Base-by-base conservation (phyloP, 2,797 vertebrate genomes). In the Cryptoprocta ferox region DNA sequence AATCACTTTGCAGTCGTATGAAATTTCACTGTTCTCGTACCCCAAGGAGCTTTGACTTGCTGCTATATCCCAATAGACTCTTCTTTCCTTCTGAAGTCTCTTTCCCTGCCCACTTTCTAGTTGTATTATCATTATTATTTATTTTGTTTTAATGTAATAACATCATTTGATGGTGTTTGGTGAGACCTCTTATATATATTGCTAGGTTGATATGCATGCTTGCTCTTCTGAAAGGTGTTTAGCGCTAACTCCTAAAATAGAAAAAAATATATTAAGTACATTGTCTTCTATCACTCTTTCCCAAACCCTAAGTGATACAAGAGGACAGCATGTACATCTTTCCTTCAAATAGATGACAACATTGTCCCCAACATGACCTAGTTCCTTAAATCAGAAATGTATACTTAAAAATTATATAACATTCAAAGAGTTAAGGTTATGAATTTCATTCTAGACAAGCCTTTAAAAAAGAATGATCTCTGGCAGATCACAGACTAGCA, bases 301-400 rank as follows among this genome's bases (percentile, higher is more conserved):
- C 65, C 3, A 37, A 76, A n/a, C 21, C 6, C 32, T 61, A 48
- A 39, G 24, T n/a, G 26, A 75, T 12, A 37, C 0, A 1, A 83
- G 28, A 80, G 71, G 18, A 65, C 0, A 35, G 28, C 6, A 42
- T 26, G 3, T 10, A 35, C 19, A 45, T 48, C 61, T 50, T 76
- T 87, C 11, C 39, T 88, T 56, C 35, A 39, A 76, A 13, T 82
- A 48, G 19, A 79, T 76, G 48, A 13, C 42, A 70, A 45, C 16
- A 39, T 39, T 91, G 26, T 83, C 10, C 11, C 19, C 37, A 61
- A 4, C 2, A 13, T 65, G 79, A 75, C 63, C 68, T 32, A n/a
- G 71, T 92, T 84, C 16, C 2, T 96, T n/a, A 95, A 97, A 92
- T 89, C 48, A 97, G 16, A 96, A 88, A 50, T 61, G 65, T 65